Evolutionary conservation across 1,140 invertebrate species (phyloP).

Genomic region (Babylonia areolata): DNA sequence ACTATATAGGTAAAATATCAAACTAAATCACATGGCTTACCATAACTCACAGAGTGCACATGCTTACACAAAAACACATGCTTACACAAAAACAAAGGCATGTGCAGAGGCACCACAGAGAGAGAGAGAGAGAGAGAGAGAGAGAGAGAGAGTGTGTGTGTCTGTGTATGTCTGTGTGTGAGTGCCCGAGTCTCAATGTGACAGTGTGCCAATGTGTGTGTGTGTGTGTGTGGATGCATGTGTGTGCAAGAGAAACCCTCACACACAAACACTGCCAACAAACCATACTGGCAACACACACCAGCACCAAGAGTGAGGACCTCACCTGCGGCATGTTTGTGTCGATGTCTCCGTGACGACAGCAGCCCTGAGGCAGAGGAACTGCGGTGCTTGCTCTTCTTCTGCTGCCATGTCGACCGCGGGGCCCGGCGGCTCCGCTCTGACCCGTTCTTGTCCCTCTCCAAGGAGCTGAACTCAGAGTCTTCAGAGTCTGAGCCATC

Average conservation of each 20-base stretch:
- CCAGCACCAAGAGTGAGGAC: not conserved
- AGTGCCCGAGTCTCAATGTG: not conserved
- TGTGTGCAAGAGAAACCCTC: not conserved
- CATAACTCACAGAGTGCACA: no score
- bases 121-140: no score
- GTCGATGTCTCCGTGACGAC: not conserved
- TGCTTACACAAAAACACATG: no score
- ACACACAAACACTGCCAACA: not conserved
- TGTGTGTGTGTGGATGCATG: not conserved
- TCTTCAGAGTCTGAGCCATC: constrained; percentile 71
- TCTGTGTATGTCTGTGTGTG: not conserved
- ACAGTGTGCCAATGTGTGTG: not conserved
- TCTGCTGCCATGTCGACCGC: not conserved
- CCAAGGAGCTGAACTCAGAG: constrained; percentile 89
- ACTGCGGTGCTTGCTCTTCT: constrained; percentile 4
- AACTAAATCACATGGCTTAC: no score
- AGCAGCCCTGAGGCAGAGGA: not conserved
- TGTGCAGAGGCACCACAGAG: no score
- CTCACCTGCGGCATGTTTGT: not conserved
- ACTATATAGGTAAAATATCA: no score
- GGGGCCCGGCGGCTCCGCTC: constrained; percentile 36
- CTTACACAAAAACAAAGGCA: no score
- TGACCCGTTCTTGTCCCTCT: constrained; percentile 81
- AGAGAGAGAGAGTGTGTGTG: not conserved
- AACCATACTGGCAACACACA: not conserved